Conservation (phyloP, 2,888 invertebrate genomes). For the Drosophila paranaensis region DNA sequence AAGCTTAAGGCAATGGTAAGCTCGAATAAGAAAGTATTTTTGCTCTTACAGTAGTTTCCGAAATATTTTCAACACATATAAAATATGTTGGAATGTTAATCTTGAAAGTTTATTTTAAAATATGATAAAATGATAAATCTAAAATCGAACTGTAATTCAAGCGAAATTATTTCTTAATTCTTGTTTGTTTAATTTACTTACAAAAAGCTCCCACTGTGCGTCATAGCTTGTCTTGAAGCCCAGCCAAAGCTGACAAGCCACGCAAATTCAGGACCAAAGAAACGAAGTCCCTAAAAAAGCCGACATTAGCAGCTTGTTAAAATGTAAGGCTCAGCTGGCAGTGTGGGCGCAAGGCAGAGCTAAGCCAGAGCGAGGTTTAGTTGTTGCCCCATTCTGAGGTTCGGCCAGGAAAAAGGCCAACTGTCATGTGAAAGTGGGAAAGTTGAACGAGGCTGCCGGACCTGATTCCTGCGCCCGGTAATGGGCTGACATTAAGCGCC, state of each 20-base stretch:
- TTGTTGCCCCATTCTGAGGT: conserved; percentile 27
- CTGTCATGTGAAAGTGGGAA: conserved; percentile 43
- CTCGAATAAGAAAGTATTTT: background rate
- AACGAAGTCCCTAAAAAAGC: conserved; percentile 37
- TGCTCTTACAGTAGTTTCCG: background rate
- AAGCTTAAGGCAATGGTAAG: no score
- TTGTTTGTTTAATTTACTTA: background rate
- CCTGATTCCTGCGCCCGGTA: conserved; percentile 45
- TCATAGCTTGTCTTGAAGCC: conserved; percentile 15
- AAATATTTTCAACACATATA: background rate
- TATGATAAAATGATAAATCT: no score
- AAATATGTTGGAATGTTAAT: background rate
- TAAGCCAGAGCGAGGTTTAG: conserved; percentile 37
- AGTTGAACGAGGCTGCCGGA: conserved; percentile 22
- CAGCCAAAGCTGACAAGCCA: conserved; percentile 18
- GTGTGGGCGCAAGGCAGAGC: conserved; percentile 32
- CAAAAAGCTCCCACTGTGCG: background rate
- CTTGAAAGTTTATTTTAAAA: no score
- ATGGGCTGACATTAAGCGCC: conserved; percentile 54
- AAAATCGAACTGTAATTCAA: background rate
- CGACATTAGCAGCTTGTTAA: conserved; percentile 75
- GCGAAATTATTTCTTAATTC: background rate
- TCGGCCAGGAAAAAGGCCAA: conserved; percentile 57
- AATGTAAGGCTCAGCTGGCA: conserved; percentile 61
- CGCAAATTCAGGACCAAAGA: conserved; percentile 32